phyloP scores from a whole-genome alignment of 2,113 vertebrate species.

The Machaerirhynchus nigripectus region DNA sequence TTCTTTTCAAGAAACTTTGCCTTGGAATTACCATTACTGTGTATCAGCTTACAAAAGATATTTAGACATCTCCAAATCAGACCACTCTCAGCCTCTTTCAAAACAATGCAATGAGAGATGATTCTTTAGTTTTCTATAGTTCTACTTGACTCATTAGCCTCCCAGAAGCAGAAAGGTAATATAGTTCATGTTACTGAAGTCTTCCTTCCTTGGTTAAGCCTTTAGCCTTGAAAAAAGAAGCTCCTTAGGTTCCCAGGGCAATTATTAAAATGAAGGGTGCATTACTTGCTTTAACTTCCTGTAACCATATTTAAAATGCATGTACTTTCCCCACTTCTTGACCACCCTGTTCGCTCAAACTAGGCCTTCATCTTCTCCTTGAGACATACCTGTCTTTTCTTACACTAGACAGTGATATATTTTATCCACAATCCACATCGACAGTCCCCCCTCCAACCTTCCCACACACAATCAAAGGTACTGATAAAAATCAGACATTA shows the following conservation, averaged over 20 bases:
- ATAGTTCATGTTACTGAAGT: not conserved
- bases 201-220: not conserved
- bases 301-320: not conserved
- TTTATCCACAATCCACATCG: not conserved
- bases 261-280: not conserved
- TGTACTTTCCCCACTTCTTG: not conserved
- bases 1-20: not conserved
- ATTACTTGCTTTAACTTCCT: not conserved
- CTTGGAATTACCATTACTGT: not conserved
- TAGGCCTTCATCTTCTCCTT: not conserved
- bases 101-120: not conserved
- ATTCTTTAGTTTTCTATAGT: not conserved
- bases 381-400: not conserved
- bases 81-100: not conserved
- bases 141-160: not conserved
- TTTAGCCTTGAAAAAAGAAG: not conserved
- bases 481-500: conserved; percentile 31
- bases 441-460: not conserved
- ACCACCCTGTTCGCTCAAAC: not conserved
- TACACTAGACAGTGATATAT: not conserved
- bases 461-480: not conserved
- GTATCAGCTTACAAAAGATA: not conserved
- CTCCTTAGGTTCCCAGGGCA: not conserved
- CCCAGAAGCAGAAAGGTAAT: not conserved
- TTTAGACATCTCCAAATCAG: not conserved